These are phyloP conservation scores for Clepsis dumicolana DNA, from an alignment of 2,888 invertebrate genomes.

Conservation along the genomic window DNA sequence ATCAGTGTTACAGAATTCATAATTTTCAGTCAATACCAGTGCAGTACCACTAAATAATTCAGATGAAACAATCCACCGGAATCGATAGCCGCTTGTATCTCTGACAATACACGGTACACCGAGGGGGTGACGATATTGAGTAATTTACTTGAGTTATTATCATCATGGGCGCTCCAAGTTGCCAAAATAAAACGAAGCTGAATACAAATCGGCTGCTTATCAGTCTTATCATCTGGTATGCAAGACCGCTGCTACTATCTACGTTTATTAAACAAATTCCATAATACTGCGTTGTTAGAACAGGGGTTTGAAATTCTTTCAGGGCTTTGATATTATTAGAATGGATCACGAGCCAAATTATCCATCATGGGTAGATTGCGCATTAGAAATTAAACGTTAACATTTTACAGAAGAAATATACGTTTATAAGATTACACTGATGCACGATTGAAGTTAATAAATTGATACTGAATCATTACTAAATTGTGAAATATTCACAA, in stretches of 20 bases:
- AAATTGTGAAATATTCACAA: neutral
- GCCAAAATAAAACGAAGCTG: constrained; percentile 61
- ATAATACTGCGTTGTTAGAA: neutral
- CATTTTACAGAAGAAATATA: no score
- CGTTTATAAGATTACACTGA: no score
- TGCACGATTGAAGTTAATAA: no score
- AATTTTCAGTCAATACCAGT: neutral
- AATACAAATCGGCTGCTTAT: constrained; percentile 68
- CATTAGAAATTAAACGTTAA: no score
- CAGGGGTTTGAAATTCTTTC: neutral
- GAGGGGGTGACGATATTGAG: constrained; percentile 46
- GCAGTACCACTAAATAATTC: neutral
- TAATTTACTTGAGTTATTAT: constrained; percentile 61
- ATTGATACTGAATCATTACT: no score
- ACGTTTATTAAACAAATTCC: constrained; percentile 21
- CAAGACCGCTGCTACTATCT: constrained; percentile 8
- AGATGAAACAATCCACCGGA: constrained; percentile 5
- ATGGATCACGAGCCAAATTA: neutral
- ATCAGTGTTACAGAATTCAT: constrained; percentile 1
- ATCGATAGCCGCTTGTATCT: constrained; percentile 3
- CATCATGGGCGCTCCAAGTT: constrained; percentile 53
- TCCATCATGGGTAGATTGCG: no score
- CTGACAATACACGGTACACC: constrained; percentile 4
- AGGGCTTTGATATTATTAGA: neutral
- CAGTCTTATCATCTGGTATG: constrained; percentile 46